Base-by-base conservation (phyloP, 2,797 vertebrate genomes). In the Sparidentex hasta region DNA sequence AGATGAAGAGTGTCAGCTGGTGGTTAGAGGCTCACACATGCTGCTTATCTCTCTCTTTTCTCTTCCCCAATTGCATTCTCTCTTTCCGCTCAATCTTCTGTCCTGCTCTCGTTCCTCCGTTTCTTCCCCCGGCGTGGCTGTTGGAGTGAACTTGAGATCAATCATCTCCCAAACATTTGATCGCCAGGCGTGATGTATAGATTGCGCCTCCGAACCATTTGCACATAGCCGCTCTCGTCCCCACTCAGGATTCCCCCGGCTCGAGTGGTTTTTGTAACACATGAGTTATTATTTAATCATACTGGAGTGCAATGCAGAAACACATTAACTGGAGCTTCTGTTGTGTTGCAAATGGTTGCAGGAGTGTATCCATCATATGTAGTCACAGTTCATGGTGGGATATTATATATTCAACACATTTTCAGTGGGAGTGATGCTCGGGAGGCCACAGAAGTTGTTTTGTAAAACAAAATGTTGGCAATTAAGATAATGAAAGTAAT, bases 1-100 rank as follows among this genome's bases (percentile, higher is more conserved):
- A 93, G 92, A 94, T 93, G 92, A 94, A 86, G 82, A 83, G 82
- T 92, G 92, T 94, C 93, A 93, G 92, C 88, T 92, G 88, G 92
- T 93, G 89, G 91, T 93, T 93, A 89, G 81, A 91, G 84, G 87
- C 90, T 88, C 90, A 81, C 90, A 90, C 91, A 91, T 89, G 88
- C 90, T 91, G 81, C 88, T 91, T 88, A 88, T 88, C 90, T 88
- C 76, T 76, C 80, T 83, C 78, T 74, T 33, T 76, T 83, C 81
- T 83, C 62, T 70, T 73, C 55, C 67, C 61, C 64, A 77, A 85
- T 77, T 83, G 71, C 68, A 62, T 69, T 64, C 50, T 81, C 80
- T 82, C 70, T 81, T 66, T 85, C 79, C 16, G 38, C 85, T 81
- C 78, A 54, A 2, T 75, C 71, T 81, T 89, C 82, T 84, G 66